phyloP scores from a whole-genome alignment of 1,140 invertebrate genomes.

The Pseudomyrmex cubaensis region DNA sequence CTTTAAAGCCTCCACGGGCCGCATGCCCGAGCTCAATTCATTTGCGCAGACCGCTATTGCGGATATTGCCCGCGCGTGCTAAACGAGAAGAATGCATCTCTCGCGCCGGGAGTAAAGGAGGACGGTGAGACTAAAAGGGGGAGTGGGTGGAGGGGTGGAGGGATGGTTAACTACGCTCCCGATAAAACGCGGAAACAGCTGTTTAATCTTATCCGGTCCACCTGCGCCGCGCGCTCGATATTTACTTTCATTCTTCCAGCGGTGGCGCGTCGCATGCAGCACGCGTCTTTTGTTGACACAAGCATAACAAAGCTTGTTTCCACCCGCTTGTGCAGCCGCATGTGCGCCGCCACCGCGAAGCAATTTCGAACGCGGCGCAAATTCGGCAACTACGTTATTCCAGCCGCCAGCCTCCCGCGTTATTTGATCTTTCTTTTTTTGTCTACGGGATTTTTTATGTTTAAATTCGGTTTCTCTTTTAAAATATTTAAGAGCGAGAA shows the following conservation, averaged over 20 bases:
- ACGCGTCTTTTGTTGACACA: constrained; percentile 53
- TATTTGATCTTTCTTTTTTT: background rate
- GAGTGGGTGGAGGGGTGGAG: background rate
- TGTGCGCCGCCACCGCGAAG: constrained; percentile 13
- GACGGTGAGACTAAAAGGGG: background rate
- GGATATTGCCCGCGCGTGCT: constrained; percentile 44
- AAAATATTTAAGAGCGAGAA: no score
- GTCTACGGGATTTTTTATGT: no score
- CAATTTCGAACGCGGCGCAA: constrained; percentile 2
- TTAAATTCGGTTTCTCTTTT: no score
- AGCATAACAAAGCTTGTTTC: constrained; percentile 42
- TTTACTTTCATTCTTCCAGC: constrained; percentile 53
- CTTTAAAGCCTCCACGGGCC: background rate
- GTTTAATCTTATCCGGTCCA: constrained; percentile 76
- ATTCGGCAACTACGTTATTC: constrained; percentile 25
- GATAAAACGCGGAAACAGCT: constrained; percentile 76
- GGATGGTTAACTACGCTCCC: constrained; percentile 55
- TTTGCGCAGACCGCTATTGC: constrained; percentile 38
- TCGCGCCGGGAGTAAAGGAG: background rate
- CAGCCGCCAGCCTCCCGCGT: no score
- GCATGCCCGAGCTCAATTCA: constrained; percentile 37
- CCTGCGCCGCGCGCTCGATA: constrained; percentile 74
- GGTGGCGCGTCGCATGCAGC: constrained; percentile 37
- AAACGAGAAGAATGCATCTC: constrained; percentile 54
- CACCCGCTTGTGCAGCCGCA: constrained; percentile 6